phyloP scores from a whole-genome alignment of 1,140 invertebrate species.

The Meloidogyne hapla region DNA sequence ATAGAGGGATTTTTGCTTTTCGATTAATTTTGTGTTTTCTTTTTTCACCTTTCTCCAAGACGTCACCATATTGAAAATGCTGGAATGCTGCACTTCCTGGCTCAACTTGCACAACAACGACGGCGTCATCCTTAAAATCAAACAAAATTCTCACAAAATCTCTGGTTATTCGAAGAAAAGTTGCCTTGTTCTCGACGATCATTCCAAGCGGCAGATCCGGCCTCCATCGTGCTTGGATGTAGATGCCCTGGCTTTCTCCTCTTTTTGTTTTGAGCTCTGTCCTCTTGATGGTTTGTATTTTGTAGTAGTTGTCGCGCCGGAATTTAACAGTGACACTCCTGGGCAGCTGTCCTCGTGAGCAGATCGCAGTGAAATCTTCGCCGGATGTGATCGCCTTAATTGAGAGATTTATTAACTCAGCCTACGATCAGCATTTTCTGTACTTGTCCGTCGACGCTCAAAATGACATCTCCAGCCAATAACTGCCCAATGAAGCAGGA shows the following conservation, averaged over 20 bases:
- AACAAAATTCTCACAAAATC: neutral
- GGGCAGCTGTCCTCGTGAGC: neutral
- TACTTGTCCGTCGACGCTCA: slow-evolving; percentile 1
- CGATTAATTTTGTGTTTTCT: neutral
- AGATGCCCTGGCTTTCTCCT: neutral
- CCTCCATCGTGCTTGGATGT: neutral
- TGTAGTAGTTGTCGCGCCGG: neutral
- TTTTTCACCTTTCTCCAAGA: neutral
- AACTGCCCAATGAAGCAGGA: neutral
- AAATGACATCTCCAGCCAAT: neutral
- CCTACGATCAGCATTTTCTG: neutral
- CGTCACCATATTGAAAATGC: neutral
- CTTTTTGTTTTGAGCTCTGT: neutral
- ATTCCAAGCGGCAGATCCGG: neutral
- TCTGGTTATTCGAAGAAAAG: neutral
- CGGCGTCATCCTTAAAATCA: neutral
- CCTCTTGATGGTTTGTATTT: neutral
- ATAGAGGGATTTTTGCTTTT: neutral
- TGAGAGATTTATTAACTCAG: neutral
- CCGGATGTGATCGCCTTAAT: neutral
- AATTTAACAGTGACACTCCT: neutral
- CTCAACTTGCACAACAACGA: neutral
- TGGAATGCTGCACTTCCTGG: neutral
- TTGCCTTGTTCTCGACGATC: neutral
- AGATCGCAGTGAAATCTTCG: neutral